These are phyloP conservation scores for Neodiprion virginianus DNA, from an alignment of 1,140 invertebrate species.

Conservation along the genomic window DNA sequence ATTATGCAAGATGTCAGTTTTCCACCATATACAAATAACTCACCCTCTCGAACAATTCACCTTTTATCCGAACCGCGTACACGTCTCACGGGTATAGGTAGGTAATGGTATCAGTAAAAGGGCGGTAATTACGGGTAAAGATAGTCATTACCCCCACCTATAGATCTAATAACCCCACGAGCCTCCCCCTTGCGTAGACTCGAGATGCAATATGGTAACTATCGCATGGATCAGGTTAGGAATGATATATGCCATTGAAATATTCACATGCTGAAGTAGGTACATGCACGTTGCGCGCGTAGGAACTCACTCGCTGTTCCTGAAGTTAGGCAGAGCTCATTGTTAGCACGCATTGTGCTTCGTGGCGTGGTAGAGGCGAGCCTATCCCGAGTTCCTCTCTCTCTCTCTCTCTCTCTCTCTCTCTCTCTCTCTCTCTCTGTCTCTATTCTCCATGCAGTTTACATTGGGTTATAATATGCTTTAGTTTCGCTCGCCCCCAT, in stretches of 20 bases:
- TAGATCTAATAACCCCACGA: neutral
- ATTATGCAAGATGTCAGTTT: no score
- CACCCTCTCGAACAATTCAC: no score
- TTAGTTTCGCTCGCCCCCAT: neutral
- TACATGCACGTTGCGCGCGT: neutral
- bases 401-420: neutral
- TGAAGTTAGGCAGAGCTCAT: neutral
- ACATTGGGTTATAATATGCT: slow-evolving; percentile 6
- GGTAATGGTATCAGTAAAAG: no score
- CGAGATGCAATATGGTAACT: neutral
- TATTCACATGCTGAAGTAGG: neutral
- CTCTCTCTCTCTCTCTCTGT: neutral
- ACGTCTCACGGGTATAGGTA: no score
- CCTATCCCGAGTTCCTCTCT: neutral
- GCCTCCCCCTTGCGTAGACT: neutral
- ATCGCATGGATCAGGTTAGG: neutral
- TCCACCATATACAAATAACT: no score
- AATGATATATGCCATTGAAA: neutral
- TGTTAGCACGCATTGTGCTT: neutral
- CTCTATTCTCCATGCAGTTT: neutral
- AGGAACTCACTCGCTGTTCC: neutral
- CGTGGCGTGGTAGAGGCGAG: neutral
- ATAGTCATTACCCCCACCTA: neutral
- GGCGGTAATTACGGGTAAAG: neutral
- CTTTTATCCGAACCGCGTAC: no score